Evolutionary conservation across 35 echinoderm and acorn worm genomes (phyloP).

Genomic region (Lytechinus variegatus): DNA sequence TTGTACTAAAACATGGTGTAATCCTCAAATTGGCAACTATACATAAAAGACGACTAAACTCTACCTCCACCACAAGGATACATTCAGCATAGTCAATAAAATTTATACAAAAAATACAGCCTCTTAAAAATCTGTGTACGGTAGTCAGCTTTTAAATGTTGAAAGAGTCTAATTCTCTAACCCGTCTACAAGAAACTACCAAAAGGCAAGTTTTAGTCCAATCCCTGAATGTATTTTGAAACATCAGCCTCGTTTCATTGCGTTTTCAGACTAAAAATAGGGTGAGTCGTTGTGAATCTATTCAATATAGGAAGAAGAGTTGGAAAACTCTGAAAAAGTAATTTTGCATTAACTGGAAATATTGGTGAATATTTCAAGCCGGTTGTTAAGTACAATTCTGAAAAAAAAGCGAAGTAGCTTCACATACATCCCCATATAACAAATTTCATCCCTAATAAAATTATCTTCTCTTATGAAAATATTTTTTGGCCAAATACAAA

Average conservation of each 20-base stretch:
- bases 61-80: neutral
- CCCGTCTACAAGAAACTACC: neutral
- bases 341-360: neutral
- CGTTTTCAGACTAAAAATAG: neutral
- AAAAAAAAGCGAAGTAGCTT: neutral
- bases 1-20: neutral
- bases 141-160: neutral
- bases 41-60: neutral
- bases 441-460: neutral
- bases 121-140: neutral
- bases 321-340: neutral
- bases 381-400: neutral
- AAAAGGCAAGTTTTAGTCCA: neutral
- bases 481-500: no score
- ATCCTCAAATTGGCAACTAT: neutral
- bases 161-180: neutral
- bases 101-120: constrained; percentile 15
- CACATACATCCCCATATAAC: neutral
- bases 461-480: neutral
- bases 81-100: neutral
- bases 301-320: neutral
- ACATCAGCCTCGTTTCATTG: neutral
- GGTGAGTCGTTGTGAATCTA: neutral
- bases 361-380: neutral
- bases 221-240: neutral